These are phyloP conservation scores for Epsilonema sp. DNA, from an alignment of 2,888 invertebrate species.

Conservation along the genomic window DNA sequence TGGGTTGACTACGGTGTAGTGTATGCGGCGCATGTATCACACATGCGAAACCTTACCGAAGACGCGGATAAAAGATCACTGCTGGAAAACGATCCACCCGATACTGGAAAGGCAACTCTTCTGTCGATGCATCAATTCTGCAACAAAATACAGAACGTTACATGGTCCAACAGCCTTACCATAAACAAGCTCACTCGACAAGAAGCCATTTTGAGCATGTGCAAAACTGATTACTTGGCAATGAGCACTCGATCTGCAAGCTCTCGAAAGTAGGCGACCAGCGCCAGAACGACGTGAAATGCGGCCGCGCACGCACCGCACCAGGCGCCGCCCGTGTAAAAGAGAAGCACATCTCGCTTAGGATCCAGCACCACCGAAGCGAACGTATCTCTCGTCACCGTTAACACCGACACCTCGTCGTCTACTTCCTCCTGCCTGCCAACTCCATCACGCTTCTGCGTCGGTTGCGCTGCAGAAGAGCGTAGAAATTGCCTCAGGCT, in stretches of 20 bases:
- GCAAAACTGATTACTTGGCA: slow-evolving; percentile 8
- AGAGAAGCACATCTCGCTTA: background rate
- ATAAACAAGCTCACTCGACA: background rate
- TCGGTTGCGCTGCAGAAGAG: too few species aligned
- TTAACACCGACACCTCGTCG: background rate
- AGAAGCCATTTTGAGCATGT: too few species aligned
- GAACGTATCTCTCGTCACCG: background rate
- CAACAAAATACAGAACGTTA: slow-evolving; percentile 9
- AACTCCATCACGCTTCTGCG: background rate
- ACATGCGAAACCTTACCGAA: too few species aligned
- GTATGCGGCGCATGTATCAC: too few species aligned
- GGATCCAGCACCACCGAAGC: background rate
- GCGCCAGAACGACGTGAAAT: background rate
- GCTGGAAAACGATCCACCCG: slow-evolving; percentile 58
- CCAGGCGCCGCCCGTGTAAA: background rate
- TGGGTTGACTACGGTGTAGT: background rate
- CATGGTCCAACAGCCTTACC: too few species aligned
- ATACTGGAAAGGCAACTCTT: slow-evolving; percentile 69
- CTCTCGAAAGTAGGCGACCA: slow-evolving; percentile 2
- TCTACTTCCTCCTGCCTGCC: background rate
- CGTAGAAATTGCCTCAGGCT: too few species aligned
- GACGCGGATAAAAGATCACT: slow-evolving; percentile 51
- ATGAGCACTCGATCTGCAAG: background rate
- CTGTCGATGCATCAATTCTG: slow-evolving; percentile 53
- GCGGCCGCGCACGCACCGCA: slow-evolving; percentile 3